Evolutionary conservation across 2,888 invertebrate genomes (phyloP), one percentile per base, ranked within the genome.

Genomic region (Microplitis deprimator): DNA sequence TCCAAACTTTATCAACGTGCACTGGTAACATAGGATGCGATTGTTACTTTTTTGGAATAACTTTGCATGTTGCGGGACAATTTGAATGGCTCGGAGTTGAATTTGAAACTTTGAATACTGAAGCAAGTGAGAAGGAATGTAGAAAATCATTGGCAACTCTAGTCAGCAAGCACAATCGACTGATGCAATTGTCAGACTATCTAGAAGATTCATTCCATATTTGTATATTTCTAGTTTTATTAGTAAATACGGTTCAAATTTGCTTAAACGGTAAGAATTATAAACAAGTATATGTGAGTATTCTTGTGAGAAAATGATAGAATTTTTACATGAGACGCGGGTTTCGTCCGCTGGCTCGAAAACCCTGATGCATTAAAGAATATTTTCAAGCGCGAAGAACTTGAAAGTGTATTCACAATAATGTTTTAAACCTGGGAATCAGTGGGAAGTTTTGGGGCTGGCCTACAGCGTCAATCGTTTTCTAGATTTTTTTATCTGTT

Each of bases 141-240:
- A 68, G 41, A 0, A 64, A 76, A n/a, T 38, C 17, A 6, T 62
- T 82, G 2, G 17, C 64, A 1, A n/a, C 10, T 5, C 62, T 79
- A 2, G 41, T 82, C 4, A n/a, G 20, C 6, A 72, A 77, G 62
- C 81, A 82, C 29, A 70, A 74, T 40, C 72, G 50, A 68, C 77
- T 81, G 16, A 41, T 75, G 6, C 29, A 41, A 59, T 67, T 82
- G 5, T 79, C 81, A 1, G 68, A 69, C 5, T 39, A 79, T 10
- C 64, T 82, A 13, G 82, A 82, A 60, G 76, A 78, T 5, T 78
- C 77, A 10, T 82, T 80, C 73, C 79, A 79, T 68, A n/a, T 81
- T 7, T 72, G 80, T 8, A 79, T 82, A 7, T 72, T 81, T 6
- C 65, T 79, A 6, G 76, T 80, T 62, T 61, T 82, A 6, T 68